phyloP scores from a whole-genome alignment of 92 coral and sea anemone genomes.

The Montipora capitata region DNA sequence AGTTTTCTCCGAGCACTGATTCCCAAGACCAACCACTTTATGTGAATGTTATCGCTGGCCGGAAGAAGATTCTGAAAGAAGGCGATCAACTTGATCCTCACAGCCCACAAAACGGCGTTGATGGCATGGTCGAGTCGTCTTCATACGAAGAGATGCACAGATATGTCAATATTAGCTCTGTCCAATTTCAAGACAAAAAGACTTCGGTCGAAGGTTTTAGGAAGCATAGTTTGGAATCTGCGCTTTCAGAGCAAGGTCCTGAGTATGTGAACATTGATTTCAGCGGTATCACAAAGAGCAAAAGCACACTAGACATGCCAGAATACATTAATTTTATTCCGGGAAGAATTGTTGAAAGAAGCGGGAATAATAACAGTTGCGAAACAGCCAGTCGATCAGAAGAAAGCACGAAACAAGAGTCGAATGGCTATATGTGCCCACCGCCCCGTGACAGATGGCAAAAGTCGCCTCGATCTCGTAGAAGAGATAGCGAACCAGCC shows the following conservation, averaged over 20 bases:
- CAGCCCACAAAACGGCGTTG: not conserved
- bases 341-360: slow-evolving; percentile 24
- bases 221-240: slow-evolving; percentile 30
- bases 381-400: slow-evolving; percentile 19
- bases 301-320: slow-evolving; percentile 57
- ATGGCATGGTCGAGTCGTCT: not conserved
- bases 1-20: slow-evolving; percentile 2
- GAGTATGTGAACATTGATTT: slow-evolving; percentile 78
- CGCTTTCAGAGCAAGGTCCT: slow-evolving; percentile 40
- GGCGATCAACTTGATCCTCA: not conserved
- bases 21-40: not conserved
- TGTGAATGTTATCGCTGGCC: slow-evolving; percentile 33
- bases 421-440: not conserved
- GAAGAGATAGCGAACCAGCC: slow-evolving; percentile 84
- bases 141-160: slow-evolving; percentile 45
- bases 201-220: slow-evolving; percentile 26
- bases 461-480: slow-evolving; percentile 24
- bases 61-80: not conserved
- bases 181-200: not conserved
- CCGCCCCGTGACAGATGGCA: not conserved
- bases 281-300: slow-evolving; percentile 56
- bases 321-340: slow-evolving; percentile 83
- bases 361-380: slow-evolving; percentile 6
- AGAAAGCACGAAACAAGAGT: not conserved
- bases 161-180: slow-evolving; percentile 76